Base-by-base conservation (phyloP, 35 echinoderm and acorn worm species). In the Amphiura filiformis region DNA sequence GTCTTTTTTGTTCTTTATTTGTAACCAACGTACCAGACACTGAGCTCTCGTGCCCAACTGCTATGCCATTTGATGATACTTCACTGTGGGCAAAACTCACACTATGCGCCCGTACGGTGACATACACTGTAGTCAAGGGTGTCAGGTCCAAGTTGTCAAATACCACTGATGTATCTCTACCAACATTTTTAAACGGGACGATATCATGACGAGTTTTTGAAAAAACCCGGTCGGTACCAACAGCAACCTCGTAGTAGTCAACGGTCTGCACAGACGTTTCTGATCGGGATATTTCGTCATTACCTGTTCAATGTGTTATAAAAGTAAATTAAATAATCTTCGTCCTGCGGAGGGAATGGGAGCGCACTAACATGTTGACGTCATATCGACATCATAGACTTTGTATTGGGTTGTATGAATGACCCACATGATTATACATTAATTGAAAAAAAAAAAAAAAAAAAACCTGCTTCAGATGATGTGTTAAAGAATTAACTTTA, bases 171-270 rank as follows among this genome's bases (percentile, higher is more conserved):
- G 88, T 89, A 35, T 89, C 83, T 78, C 37, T 38, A 14, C 79
- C 80, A 11, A 89, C 88, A 37, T 76, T 82, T 31, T 44, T 81
- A 56, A 89, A 89, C 28, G 88, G 88, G 30, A 82, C 47, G 20
- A 82, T 39, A 40, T 89, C 65, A 61, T 89, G 79, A 28, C 88
- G 44, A 30, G 88, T 89, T 36, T 89, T 82, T 30, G 88, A 57
- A 36, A 76, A 83, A 30, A 79, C 56, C 7, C 88, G 39, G 37
- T 89, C 88, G 52, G 79, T 89, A 15, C 88, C 88, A 38, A 81
- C 79, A 65, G 88, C 88, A 57, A 82, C 80, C 35, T 76, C 79
- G 35, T 89, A 89, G 37, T 89, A 82, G 36, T 89, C 88, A 40
- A 89, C 40, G 34, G 80, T 22, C 33, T 89, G 88, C 23, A 83